Base-by-base conservation (phyloP, 2,797 vertebrate genomes). In the Lepilemur septentrionalis region DNA sequence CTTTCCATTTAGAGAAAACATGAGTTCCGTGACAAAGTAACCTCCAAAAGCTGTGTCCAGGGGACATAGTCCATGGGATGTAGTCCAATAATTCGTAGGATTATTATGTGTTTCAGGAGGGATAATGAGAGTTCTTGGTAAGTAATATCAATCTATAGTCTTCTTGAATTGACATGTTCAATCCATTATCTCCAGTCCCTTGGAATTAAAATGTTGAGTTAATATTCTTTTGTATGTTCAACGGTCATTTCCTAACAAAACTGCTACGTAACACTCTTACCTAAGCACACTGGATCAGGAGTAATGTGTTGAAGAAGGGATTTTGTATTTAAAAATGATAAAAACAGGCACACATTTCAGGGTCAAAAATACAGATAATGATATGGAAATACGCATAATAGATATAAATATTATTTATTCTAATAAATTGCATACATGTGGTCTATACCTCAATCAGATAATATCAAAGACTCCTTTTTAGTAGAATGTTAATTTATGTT, bases 1-100 rank as follows among this genome's bases (percentile, higher is more conserved):
- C 10, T 93, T 89, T 72, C 18, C 17, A 75, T 72, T 88, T 92
- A 46, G 92, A 96, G 79, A 84, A 93, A 98, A 55, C 3, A 15
- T 55, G 25, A 80, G 14, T 32, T 48, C 30, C 15, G 18, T 38
- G 17, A 86, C 38, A 91, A 97, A 91, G 32, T 82, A 35, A 35
- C 70, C 11, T 55, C 38, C 17, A 65, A 65, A 90, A 87, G 72
- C 12, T 50, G 35, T 32, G 46, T n/a, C 85, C 28, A 6, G 14
- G 22, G 41, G 5, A 46, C 75, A 59, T n/a, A 65, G 63, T n/a
- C 32, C 32, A n/a, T n/a, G 32, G 30, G n/a, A 65, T 65, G 32
- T 38, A 30, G 23, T 38, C 35, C 30, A 46, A 25, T 65, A 65
- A 41, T 38, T 75, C 15, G 11, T 20, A 35, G 43, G 32, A n/a